Conservation (phyloP, 2,113 vertebrate genomes). For the Lanius ludovicianus region DNA sequence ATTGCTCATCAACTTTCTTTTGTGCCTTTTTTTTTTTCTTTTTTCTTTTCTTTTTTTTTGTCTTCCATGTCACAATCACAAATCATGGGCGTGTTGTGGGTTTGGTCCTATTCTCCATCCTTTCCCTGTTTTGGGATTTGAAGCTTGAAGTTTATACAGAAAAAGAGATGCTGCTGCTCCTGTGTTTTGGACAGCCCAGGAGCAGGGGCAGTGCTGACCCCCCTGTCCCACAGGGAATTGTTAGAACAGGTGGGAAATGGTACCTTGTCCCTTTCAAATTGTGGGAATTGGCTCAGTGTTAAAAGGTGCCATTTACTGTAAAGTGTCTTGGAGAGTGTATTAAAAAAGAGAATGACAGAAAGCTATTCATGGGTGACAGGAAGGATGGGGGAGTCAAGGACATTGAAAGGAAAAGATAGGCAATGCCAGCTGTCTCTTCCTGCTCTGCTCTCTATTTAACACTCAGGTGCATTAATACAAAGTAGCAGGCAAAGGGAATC, state of each 20-base stretch:
- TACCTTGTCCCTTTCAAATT: background rate
- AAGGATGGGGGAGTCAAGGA: background rate
- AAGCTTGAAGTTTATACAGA: background rate
- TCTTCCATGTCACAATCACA: background rate
- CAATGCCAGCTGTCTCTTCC: background rate
- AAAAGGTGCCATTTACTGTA: background rate
- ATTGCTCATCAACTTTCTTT: constrained; percentile 71
- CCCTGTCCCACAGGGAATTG: background rate
- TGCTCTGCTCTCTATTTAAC: background rate
- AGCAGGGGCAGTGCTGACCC: background rate
- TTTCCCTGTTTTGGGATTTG: background rate
- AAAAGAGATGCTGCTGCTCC: background rate
- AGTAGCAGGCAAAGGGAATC: background rate
- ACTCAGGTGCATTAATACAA: background rate
- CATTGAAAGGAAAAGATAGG: background rate
- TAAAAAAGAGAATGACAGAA: background rate
- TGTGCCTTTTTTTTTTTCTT: constrained; percentile 18
- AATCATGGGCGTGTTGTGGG: constrained; percentile 36
- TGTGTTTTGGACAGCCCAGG: background rate
- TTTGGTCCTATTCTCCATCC: background rate
- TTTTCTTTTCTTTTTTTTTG: background rate
- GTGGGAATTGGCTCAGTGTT: background rate
- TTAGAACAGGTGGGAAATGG: background rate
- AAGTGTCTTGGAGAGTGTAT: background rate
- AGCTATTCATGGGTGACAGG: background rate